Conservation (phyloP, 2,113 vertebrate species). For the Cryptotis parvus region DNA sequence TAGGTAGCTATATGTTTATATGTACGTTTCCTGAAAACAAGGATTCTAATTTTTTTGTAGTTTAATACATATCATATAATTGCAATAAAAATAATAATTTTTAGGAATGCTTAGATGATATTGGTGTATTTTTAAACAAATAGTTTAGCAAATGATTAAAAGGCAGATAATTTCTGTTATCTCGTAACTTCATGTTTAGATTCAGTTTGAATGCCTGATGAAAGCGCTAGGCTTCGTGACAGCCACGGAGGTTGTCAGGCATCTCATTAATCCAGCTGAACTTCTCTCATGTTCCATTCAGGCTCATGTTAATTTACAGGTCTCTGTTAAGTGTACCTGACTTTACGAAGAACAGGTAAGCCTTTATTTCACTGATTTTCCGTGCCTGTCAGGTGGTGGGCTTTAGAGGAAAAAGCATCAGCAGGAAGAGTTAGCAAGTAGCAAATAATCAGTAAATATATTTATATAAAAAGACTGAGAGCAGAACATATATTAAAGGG, state of each 20-base stretch:
- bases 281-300: neutral
- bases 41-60: neutral
- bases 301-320: conserved; percentile 25
- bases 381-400: neutral
- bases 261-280: conserved; percentile 19
- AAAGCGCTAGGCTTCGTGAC: neutral
- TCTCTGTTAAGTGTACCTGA: neutral
- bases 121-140: neutral
- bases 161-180: neutral
- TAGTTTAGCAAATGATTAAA: neutral
- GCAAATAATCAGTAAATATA: conserved; percentile 39
- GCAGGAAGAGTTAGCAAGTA: conserved; percentile 10
- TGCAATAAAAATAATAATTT: conserved; percentile 18
- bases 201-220: conserved; percentile 11
- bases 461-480: conserved; percentile 46
- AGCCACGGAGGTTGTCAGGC: neutral
- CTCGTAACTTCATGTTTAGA: conserved; percentile 1
- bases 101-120: conserved; percentile 1
- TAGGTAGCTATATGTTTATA: neutral
- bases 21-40: neutral
- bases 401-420: conserved; percentile 36
- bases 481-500: too few relatives aligned
- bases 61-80: conserved; percentile 30
- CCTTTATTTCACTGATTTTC: conserved; percentile 37
- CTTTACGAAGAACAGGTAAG: conserved; percentile 28